Base-by-base conservation (phyloP, 2,113 vertebrate species). In the Clinocottus analis region DNA sequence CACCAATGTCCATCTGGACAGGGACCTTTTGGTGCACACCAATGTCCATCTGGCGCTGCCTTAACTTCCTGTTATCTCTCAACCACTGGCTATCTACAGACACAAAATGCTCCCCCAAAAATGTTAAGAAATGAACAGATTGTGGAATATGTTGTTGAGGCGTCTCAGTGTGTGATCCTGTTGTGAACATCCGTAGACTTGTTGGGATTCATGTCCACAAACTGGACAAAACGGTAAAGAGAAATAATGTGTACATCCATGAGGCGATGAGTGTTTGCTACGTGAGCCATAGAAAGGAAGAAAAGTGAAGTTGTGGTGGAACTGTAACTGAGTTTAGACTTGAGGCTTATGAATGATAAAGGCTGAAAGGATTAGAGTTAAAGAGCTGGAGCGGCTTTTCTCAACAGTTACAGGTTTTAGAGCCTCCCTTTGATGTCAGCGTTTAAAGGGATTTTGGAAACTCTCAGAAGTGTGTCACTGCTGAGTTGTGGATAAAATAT, bases 391-490 rank as follows among this genome's bases (percentile, higher is more conserved):
- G 72, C 69, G 63, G 86, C 72, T 83, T 78, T 67, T 72, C 72
- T 72, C 62, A 64, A 19, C 47, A 63, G 13, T 41, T 41, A 17
- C 31, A 62, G 6, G 56, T 56, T 71, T 79, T 13, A 47, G 0
- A 41, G 73, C 59, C 49, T 77, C 33, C 5, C 58, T 89, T 84
- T 86, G 78, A 86, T 84, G 39, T 72, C 43, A 27, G 81, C 35
- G 9, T 72, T 61, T 59, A 61, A 65, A 71, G 23, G 72, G 61
- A 39, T 73, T 80, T 67, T n/a, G 65, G 5, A 62, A 37, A 33
- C 21, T 59, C 59, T 27, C 12, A 29, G 25, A 33, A 51, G 56
- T 51, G 55, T 69, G 56, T 58, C 55, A 60, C 31, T 41, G 23
- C 37, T 75, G 39, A 39, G 43, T 23, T 16, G 1, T 19, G 53